phyloP scores from a whole-genome alignment of 2,888 invertebrate genomes.

The Patella pellucida region DNA sequence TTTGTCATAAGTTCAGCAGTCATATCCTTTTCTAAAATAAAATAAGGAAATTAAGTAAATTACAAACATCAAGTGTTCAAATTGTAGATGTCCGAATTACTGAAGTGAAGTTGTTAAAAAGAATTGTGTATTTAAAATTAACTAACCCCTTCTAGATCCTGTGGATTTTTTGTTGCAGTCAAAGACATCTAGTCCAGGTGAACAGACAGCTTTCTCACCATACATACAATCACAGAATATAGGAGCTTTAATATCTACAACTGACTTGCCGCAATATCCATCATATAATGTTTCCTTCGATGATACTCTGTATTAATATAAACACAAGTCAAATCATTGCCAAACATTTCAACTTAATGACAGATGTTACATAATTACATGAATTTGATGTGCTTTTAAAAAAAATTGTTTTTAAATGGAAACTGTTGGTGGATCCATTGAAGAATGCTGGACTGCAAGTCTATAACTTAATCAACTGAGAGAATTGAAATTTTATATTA shows the following conservation, averaged over 20 bases:
- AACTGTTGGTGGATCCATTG: too few relatives aligned
- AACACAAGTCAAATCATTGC: conserved; percentile 8
- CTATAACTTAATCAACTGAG: too few relatives aligned
- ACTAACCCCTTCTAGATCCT: background rate
- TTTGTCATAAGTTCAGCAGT: conserved; percentile 32
- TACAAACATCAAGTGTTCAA: too few relatives aligned
- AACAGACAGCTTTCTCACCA: conserved; percentile 27
- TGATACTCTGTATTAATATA: conserved; percentile 30
- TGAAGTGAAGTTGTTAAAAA: too few relatives aligned
- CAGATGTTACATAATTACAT: background rate
- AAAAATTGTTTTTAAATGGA: too few relatives aligned
- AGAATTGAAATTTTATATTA: too few relatives aligned
- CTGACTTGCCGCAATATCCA: conserved; percentile 38
- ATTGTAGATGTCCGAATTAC: too few relatives aligned
- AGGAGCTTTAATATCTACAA: background rate
- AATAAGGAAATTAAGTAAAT: background rate
- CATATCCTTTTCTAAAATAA: conserved; percentile 35
- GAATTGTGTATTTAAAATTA: too few relatives aligned
- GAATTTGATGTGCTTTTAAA: background rate
- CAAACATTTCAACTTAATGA: background rate
- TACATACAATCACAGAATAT: conserved; percentile 41
- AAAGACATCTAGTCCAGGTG: conserved; percentile 33
- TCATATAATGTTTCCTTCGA: conserved; percentile 37
- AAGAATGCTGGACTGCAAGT: too few relatives aligned
- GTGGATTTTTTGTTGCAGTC: conserved; percentile 28